Evolutionary conservation across 2,113 vertebrate species (phyloP).

Genomic region (Eclectus roratus): DNA sequence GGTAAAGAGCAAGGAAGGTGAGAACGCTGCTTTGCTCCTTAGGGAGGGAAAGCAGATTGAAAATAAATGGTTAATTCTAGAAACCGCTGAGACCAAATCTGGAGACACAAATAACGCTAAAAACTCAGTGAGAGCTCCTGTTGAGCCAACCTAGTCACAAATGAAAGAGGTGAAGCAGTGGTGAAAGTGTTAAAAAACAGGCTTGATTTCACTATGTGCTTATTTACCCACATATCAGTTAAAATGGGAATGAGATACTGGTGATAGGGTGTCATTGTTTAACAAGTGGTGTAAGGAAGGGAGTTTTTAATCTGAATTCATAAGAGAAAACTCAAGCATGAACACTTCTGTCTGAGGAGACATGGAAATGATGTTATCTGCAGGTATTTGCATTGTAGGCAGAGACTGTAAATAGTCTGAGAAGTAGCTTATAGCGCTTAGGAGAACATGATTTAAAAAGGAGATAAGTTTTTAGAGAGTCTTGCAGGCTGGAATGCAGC

Average conservation of each 20-base stretch:
- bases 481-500: not conserved
- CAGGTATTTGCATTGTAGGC: not conserved
- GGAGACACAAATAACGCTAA: not conserved
- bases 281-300: not conserved
- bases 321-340: not conserved
- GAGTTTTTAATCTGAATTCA: not conserved
- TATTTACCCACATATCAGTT: not conserved
- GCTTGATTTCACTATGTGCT: not conserved
- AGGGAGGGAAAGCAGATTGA: not conserved
- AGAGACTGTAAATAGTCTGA: not conserved
- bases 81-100: not conserved
- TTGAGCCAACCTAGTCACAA: not conserved
- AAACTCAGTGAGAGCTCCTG: not conserved
- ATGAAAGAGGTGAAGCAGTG: not conserved
- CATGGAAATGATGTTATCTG: not conserved
- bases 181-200: not conserved
- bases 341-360: not conserved
- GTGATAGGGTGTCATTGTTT: not conserved
- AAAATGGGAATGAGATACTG: not conserved
- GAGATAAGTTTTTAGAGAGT: not conserved
- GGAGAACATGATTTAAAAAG: not conserved
- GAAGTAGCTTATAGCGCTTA: not conserved
- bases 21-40: not conserved
- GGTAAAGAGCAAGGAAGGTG: not conserved
- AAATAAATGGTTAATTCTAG: not conserved